These are phyloP conservation scores for Allochrocebus solatus DNA, from an alignment of 2,797 vertebrate species.

Conservation along the genomic window DNA sequence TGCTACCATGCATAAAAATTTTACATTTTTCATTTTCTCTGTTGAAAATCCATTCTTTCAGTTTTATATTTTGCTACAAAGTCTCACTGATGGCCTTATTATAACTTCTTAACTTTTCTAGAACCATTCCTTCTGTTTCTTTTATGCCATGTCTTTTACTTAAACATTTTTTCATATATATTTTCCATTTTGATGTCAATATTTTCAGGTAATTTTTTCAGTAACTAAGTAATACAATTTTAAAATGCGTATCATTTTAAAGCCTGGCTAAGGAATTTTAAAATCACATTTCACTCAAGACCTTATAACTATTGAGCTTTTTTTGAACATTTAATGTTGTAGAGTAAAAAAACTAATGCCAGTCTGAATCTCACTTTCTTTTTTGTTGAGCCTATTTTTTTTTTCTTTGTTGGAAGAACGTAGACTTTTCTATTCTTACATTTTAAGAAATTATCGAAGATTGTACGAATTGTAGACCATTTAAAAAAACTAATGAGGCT, in stretches of 20 bases:
- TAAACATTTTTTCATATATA: slow-evolving; percentile 2
- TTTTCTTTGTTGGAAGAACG: neutral
- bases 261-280: neutral
- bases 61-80: neutral
- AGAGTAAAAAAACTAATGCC: neutral
- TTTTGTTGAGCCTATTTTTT: neutral
- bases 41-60: neutral
- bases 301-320: neutral
- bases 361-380: neutral
- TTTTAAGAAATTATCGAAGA: slow-evolving; percentile 1
- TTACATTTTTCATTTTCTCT: neutral
- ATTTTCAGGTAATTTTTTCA: slow-evolving; percentile 20
- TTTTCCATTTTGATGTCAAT: slow-evolving; percentile 15
- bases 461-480: neutral
- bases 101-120: neutral
- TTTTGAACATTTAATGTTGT: neutral
- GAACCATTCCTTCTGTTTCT: neutral
- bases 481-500: neutral
- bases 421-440: slow-evolving; percentile 9
- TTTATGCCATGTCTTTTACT: neutral
- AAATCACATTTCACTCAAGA: neutral
- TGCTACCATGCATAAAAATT: neutral
- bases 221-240: neutral
- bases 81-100: neutral
- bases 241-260: neutral